Evolutionary conservation across 2,888 invertebrate genomes (phyloP), one percentile per base, ranked within the genome.

Genomic region (Aphodius sticticus): DNA sequence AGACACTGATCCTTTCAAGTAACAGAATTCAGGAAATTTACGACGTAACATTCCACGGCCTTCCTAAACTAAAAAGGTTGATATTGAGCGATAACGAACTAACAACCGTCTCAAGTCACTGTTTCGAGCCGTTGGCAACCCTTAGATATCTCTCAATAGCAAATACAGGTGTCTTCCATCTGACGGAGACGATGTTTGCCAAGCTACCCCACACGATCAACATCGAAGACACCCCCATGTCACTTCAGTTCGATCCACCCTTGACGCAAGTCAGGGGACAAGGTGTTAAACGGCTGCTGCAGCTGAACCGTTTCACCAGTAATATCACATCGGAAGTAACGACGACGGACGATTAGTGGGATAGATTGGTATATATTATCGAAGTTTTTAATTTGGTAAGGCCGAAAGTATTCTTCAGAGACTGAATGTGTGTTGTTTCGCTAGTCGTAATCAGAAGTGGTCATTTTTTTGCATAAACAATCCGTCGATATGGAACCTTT

Each of bases 91-190:
- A 87, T 74, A 89, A 89, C 80, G 82, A 82, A 3, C 82, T 89
- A 37, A 84, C 83, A 76, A 83, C 81, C 38, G 84, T 89, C 74
- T 85, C 85, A 16, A 82, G 85, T 5, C 86, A 86, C 76, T 86
- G 88, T 82, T 89, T 89, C 82, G 85, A 84, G 74, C 85, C 86
- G 26, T 80, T 88, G 70, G 84, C 79, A 71, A 85, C 86, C 79
- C 84, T 89, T 77, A 85, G 87, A 80, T 88, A 87, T 84, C 84
- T 89, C 53, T 87, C 87, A 38, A 81, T 89, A 77, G 86, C 87
- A 78, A 86, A 88, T 80, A 88, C 89, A 76, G 87, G 86, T 76
- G 87, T 89, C 77, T 85, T 86, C 81, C 86, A 84, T 81, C 82
- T 89, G 76, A 85, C 85, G 16, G 84, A 84, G 76, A 85, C 85